These are phyloP conservation scores for Nephrotoma guestfalica DNA, from an alignment of 2,888 invertebrate genomes.

Conservation along the genomic window DNA sequence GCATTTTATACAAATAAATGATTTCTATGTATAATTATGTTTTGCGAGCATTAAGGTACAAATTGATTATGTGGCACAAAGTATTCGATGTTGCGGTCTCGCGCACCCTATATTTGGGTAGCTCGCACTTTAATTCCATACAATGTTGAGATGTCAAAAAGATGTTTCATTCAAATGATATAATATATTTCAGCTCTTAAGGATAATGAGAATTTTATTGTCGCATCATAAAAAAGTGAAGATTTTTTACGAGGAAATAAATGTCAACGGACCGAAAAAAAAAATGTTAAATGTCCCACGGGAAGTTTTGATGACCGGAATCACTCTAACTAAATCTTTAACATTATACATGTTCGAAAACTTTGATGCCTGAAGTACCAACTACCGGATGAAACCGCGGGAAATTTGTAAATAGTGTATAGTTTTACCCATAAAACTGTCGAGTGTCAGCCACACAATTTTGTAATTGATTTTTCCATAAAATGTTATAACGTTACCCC, in stretches of 20 bases:
- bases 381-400: no score
- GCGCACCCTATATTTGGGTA: neutral
- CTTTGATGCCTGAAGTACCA: no score
- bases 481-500: neutral
- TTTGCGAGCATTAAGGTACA: neutral
- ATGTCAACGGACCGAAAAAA: neutral
- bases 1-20: neutral
- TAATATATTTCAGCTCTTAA: neutral
- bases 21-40: neutral
- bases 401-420: no score
- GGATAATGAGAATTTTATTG: neutral
- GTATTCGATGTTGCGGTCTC: no score
- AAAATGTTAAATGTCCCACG: neutral
- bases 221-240: neutral
- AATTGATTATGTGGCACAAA: no score
- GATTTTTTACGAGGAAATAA: neutral
- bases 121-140: neutral
- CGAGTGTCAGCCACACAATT: no score
- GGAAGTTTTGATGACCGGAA: neutral
- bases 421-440: no score
- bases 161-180: neutral
- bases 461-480: neutral
- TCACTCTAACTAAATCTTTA: no score
- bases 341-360: no score
- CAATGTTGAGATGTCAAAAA: neutral